phyloP scores from a whole-genome alignment of 1,140 invertebrate genomes.

The Goniozus legneri region DNA sequence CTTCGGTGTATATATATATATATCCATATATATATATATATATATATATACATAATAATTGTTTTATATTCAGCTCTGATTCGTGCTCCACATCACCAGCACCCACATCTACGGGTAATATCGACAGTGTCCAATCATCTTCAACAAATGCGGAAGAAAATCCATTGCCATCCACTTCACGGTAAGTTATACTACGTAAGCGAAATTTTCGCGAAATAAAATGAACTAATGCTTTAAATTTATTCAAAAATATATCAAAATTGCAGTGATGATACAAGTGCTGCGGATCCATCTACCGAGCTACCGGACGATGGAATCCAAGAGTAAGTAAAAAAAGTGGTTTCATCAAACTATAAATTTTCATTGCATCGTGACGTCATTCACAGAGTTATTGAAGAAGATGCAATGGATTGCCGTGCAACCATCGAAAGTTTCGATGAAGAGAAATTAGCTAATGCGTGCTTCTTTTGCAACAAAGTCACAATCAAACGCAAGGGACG shows the following conservation, averaged over 20 bases:
- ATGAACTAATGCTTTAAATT: background rate
- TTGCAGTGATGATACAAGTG: slow-evolving; percentile 4
- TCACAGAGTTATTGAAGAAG: background rate
- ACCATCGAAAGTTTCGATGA: background rate
- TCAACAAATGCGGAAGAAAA: background rate
- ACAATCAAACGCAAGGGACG: slow-evolving; percentile 5
- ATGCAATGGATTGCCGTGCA: background rate
- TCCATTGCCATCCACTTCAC: slow-evolving; percentile 6
- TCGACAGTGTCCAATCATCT: background rate
- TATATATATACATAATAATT: background rate
- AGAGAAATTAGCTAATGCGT: background rate
- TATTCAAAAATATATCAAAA: background rate
- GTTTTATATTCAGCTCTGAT: slow-evolving; percentile 5
- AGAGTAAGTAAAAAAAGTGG: background rate
- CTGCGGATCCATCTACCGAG: background rate
- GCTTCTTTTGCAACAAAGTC: slow-evolving; percentile 6
- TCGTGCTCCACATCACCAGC: slow-evolving; percentile 4
- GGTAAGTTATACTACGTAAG: slow-evolving; percentile 5
- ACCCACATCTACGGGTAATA: slow-evolving; percentile 3
- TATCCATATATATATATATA: no score
- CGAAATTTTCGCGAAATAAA: background rate
- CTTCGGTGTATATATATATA: background rate
- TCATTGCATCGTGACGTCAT: no score
- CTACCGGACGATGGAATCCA: no score
- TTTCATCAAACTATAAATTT: no score